These are phyloP conservation scores for Vollenhovia emeryi DNA, from an alignment of 1,140 invertebrate species.

Conservation along the genomic window DNA sequence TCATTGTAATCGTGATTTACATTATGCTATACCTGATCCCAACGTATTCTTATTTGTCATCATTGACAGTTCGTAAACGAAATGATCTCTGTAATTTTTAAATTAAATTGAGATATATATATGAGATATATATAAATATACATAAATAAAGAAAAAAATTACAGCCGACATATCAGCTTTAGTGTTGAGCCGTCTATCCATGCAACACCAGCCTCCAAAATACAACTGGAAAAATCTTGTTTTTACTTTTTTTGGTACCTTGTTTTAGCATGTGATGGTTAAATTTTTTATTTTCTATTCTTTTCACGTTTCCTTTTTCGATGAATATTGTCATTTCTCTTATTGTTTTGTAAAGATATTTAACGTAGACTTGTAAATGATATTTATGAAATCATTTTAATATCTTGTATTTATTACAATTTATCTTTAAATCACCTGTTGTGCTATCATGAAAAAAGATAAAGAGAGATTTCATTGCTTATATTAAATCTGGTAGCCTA, in stretches of 20 bases:
- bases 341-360: neutral
- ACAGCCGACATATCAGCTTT: constrained; percentile 80
- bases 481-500: constrained; percentile 55
- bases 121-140: constrained; percentile 63
- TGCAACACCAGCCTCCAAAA: neutral
- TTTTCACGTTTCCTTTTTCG: neutral
- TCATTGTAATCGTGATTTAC: constrained; percentile 49
- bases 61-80: constrained; percentile 79
- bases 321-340: neutral
- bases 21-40: constrained; percentile 69
- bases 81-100: constrained; percentile 86
- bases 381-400: neutral
- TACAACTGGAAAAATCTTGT: neutral
- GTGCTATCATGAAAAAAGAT: constrained; percentile 20
- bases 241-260: constrained; percentile 1
- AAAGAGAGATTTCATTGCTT: constrained; percentile 39
- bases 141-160: constrained; percentile 82
- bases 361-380: neutral
- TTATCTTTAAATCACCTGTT: neutral
- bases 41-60: constrained; percentile 79
- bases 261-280: neutral
- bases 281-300: neutral
- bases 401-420: constrained; percentile 1
- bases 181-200: constrained; percentile 80
- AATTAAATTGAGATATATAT: constrained; percentile 82